Conservation (phyloP, 2,888 invertebrate species). For the Anticlea derivata region DNA sequence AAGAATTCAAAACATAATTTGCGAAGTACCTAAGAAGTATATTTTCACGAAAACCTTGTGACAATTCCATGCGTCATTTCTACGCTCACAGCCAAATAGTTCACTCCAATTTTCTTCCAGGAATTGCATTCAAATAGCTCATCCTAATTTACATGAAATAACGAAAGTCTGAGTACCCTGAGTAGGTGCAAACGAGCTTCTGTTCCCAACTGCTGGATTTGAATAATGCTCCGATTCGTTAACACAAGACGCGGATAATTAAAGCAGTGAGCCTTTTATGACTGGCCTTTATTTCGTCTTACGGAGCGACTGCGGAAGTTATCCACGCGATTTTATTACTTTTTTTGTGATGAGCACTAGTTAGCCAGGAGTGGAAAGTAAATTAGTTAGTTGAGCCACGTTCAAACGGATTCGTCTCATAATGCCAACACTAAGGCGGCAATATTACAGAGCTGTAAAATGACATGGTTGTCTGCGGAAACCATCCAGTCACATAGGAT, state of each 20-base stretch:
- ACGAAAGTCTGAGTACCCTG: constrained; percentile 24
- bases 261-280: constrained; percentile 26
- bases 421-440: too few species aligned
- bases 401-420: too few species aligned
- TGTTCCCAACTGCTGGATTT: constrained; percentile 27
- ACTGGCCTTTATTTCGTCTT: not conserved
- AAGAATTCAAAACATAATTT: too few species aligned
- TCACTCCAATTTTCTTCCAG: constrained; percentile 14
- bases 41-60: not conserved
- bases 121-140: constrained; percentile 16
- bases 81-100: not conserved
- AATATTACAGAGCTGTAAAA: too few species aligned
- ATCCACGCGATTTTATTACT: not conserved
- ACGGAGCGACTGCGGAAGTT: constrained; percentile 6
- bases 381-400: too few species aligned
- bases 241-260: constrained; percentile 26
- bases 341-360: not conserved
- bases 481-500: too few species aligned
- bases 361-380: too few species aligned
- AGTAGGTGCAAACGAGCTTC: constrained; percentile 27
- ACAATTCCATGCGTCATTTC: not conserved
- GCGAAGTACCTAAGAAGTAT: too few species aligned
- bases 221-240: constrained; percentile 31
- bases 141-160: constrained; percentile 29
- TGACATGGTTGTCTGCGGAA: too few species aligned